Evolutionary conservation across 2,113 vertebrate species (phyloP).

Genomic region (Oreochromis spilurus): DNA sequence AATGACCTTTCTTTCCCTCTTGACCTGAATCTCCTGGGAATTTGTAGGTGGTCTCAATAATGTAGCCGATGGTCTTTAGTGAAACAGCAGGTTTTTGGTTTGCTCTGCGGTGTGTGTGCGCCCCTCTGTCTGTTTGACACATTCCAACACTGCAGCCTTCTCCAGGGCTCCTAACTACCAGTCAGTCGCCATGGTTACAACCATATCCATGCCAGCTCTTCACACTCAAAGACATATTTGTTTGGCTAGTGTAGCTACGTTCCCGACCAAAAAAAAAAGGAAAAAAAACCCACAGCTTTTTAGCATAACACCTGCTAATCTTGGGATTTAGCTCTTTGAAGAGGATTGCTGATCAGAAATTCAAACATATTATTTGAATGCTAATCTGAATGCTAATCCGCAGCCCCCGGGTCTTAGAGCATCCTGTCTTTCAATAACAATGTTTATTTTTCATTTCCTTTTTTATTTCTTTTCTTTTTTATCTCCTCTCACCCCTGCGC

Average conservation of each 20-base stretch:
- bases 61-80: slow-evolving; percentile 61
- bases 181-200: slow-evolving; percentile 83
- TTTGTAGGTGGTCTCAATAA: slow-evolving; percentile 65
- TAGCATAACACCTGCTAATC: slow-evolving; percentile 88
- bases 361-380: slow-evolving; percentile 87
- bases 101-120: slow-evolving; percentile 56
- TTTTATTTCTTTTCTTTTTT: slow-evolving; percentile 56
- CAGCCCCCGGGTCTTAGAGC: slow-evolving; percentile 74
- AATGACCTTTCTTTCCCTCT: slow-evolving; percentile 29
- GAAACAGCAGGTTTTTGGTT: slow-evolving; percentile 71
- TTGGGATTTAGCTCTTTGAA: slow-evolving; percentile 76
- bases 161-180: slow-evolving; percentile 68
- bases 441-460: slow-evolving; percentile 80
- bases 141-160: slow-evolving; percentile 71
- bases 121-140: slow-evolving; percentile 70
- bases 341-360: slow-evolving; percentile 82
- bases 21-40: slow-evolving; percentile 8
- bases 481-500: slow-evolving; percentile 39
- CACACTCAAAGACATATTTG: slow-evolving; percentile 89
- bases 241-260: slow-evolving; percentile 83
- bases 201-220: slow-evolving; percentile 83
- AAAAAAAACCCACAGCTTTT: slow-evolving; percentile 75
- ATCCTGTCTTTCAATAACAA: slow-evolving; percentile 76
- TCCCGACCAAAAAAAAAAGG: slow-evolving; percentile 68
- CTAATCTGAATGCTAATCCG: slow-evolving; percentile 87